Evolutionary conservation across 2,797 vertebrate species (phyloP).

Genomic region (Halcyon chelicuti): DNA sequence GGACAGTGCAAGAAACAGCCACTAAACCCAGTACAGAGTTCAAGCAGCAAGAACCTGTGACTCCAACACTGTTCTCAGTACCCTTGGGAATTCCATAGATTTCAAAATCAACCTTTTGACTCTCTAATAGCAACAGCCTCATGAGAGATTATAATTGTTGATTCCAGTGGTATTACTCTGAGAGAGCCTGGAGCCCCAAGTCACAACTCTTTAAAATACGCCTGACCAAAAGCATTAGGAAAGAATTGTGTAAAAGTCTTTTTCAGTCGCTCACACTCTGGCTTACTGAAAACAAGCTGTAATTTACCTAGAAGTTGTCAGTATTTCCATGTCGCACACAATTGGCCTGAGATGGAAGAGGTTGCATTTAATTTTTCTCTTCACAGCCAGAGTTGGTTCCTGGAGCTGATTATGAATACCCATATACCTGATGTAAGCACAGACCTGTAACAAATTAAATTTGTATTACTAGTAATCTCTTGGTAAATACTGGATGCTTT

Average conservation of each 20-base stretch:
- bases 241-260: slow-evolving; percentile 24
- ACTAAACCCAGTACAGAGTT: background rate
- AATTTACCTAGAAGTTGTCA: background rate
- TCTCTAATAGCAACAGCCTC: slow-evolving; percentile 8
- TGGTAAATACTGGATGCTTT: background rate
- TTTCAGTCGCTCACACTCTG: background rate
- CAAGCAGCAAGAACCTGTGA: background rate
- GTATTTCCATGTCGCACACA: background rate
- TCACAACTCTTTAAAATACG: background rate
- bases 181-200: background rate
- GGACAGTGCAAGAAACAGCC: background rate
- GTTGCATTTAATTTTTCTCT: background rate
- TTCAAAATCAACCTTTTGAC: slow-evolving; percentile 20
- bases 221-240: background rate
- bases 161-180: background rate
- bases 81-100: background rate
- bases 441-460: background rate
- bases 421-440: background rate
- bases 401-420: slow-evolving; percentile 32
- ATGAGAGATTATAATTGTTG: background rate
- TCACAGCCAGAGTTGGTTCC: background rate
- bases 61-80: background rate
- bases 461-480: background rate
- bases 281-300: slow-evolving; percentile 28
- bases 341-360: background rate